phyloP scores from a whole-genome alignment of 2,888 invertebrate species.

The Gymnocheta viridis region DNA sequence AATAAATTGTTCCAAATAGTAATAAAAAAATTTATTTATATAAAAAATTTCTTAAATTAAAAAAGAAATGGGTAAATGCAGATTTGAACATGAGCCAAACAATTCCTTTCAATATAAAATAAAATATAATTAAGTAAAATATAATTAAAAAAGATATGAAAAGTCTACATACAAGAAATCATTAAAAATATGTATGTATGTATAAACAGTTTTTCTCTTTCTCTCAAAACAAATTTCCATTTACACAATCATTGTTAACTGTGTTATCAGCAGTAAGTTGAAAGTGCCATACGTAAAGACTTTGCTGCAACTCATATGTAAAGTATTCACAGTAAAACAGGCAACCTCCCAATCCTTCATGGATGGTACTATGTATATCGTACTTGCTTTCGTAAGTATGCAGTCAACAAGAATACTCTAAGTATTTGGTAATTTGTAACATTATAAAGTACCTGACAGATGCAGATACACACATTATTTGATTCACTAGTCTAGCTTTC shows the following conservation, averaged over 20 bases:
- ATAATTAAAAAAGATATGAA: too few relatives aligned
- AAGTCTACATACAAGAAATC: too few relatives aligned
- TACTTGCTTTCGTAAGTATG: neutral
- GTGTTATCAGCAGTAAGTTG: neutral
- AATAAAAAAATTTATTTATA: too few relatives aligned
- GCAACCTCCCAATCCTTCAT: neutral
- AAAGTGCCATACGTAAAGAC: neutral
- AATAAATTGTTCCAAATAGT: too few relatives aligned
- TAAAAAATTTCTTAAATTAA: too few relatives aligned
- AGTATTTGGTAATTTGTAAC: slow-evolving; percentile 34
- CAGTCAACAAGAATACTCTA: neutral
- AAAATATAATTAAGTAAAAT: too few relatives aligned
- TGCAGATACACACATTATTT: neutral
- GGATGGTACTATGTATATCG: neutral
- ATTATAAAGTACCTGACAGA: slow-evolving; percentile 22
- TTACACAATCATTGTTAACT: slow-evolving; percentile 6
- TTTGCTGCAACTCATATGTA: neutral
- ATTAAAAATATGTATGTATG: too few relatives aligned
- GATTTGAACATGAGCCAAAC: too few relatives aligned
- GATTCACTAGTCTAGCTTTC: neutral
- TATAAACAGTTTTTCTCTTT: neutral
- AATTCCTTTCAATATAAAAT: too few relatives aligned
- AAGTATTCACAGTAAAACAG: neutral
- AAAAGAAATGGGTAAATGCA: too few relatives aligned
- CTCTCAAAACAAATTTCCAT: neutral